A percentile compares a stretch with the other conserved stretches of the same genome.
phyloP scores from a whole-genome alignment of 2,113 vertebrate species.

The Chamaetylas fuelleborni region DNA sequence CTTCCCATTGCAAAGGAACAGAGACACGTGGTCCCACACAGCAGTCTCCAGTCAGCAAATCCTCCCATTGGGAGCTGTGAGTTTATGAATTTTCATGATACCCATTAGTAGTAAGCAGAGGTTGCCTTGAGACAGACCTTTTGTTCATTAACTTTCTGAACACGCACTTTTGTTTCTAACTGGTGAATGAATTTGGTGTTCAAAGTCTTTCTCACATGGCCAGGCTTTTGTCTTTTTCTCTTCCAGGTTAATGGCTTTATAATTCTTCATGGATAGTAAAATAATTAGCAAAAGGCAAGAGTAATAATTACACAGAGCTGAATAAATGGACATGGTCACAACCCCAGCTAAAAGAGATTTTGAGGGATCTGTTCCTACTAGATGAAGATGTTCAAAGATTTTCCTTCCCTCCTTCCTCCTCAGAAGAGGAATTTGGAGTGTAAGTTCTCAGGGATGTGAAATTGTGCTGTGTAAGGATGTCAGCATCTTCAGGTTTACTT shows the following conservation, averaged over 20 bases:
- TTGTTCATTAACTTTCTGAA: slow-evolving; percentile 30
- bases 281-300: neutral
- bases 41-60: neutral
- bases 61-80: neutral
- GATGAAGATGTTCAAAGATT: neutral
- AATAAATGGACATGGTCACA: neutral
- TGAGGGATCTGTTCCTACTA: neutral
- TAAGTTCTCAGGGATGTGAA: neutral
- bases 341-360: neutral
- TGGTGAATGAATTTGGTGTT: slow-evolving; percentile 27
- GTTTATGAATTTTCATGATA: slow-evolving; percentile 57
- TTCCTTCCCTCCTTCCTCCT: neutral
- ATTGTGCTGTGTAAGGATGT: neutral
- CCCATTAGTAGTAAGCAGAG: slow-evolving; percentile 14
- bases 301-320: neutral
- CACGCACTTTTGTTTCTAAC: neutral
- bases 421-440: neutral
- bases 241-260: slow-evolving; percentile 5
- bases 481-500: neutral
- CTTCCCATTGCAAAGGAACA: neutral
- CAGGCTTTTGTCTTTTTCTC: slow-evolving; percentile 18
- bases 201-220: slow-evolving; percentile 3
- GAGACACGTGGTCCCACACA: neutral
- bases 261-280: slow-evolving; percentile 18
- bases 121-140: slow-evolving; percentile 42